Evolutionary conservation across 2,113 vertebrate genomes (phyloP).

Genomic region (Poeciliopsis occidentalis): DNA sequence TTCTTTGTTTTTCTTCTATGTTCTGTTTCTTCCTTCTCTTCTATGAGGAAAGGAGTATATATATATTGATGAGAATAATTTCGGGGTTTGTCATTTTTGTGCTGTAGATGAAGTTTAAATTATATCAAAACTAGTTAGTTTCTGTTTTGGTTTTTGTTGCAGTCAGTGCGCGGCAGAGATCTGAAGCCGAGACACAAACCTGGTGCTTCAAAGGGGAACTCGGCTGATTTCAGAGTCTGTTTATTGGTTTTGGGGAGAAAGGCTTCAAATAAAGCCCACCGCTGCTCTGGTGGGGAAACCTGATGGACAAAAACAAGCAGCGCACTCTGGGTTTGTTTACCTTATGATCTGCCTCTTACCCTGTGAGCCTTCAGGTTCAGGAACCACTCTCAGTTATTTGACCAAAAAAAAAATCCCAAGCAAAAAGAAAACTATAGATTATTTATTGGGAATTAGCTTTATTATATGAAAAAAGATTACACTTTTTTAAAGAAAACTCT

Average conservation of each 20-base stretch:
- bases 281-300: neutral
- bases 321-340: neutral
- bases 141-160: no score
- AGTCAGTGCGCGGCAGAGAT: neutral
- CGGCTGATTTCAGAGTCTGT: neutral
- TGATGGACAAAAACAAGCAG: neutral
- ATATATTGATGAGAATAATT: neutral
- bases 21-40: neutral
- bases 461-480: neutral
- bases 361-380: neutral
- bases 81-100: neutral
- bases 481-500: no score
- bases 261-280: neutral
- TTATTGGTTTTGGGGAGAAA: neutral
- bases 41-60: no score
- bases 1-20: neutral
- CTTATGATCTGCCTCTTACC: neutral
- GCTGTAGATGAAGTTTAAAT: neutral
- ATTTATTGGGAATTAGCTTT: neutral
- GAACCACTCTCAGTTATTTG: neutral
- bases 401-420: neutral
- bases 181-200: neutral
- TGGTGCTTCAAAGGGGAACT: neutral
- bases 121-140: neutral
- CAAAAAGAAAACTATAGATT: neutral